Percentiles rank a stretch among this genome's conserved stretches.
Conservation (phyloP, 2,113 vertebrate species). For the Falcunculus frontatus region DNA sequence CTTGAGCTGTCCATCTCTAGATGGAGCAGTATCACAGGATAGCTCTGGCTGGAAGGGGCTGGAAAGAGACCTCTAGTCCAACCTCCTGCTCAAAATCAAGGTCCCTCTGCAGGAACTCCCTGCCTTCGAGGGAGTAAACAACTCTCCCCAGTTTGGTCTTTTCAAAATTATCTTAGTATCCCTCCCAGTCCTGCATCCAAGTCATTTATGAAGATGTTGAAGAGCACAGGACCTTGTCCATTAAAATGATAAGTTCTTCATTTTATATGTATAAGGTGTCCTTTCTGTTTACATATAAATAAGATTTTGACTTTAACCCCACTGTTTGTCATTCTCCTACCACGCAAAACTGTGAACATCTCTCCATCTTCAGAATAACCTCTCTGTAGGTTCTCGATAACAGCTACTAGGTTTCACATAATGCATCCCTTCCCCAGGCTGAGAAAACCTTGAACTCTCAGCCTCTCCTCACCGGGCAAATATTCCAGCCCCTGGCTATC, state of each 20-base stretch:
- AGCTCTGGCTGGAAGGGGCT: neutral
- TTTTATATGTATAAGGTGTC: neutral
- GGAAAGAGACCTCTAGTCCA: neutral
- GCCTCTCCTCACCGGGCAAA: neutral
- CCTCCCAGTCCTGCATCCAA: neutral
- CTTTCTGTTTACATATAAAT: neutral
- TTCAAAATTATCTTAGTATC: neutral
- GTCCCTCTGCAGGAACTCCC: neutral
- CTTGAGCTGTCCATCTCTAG: neutral
- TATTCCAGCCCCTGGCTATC: rapidly evolving
- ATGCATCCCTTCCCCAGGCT: neutral
- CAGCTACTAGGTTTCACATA: neutral
- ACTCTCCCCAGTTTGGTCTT: neutral
- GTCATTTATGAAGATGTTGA: neutral
- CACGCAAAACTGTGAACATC: neutral
- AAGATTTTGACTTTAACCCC: neutral
- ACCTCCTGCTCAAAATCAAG: neutral
- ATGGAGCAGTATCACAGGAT: neutral
- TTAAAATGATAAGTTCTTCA: neutral
- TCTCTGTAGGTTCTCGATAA: neutral
- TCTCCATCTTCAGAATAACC: neutral
- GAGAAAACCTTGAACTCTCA: neutral
- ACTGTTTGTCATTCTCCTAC: neutral
- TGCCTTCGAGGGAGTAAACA: neutral
- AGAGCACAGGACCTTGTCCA: neutral